Conservation (phyloP, 2,113 vertebrate genomes). For the Tautogolabrus adspersus region DNA sequence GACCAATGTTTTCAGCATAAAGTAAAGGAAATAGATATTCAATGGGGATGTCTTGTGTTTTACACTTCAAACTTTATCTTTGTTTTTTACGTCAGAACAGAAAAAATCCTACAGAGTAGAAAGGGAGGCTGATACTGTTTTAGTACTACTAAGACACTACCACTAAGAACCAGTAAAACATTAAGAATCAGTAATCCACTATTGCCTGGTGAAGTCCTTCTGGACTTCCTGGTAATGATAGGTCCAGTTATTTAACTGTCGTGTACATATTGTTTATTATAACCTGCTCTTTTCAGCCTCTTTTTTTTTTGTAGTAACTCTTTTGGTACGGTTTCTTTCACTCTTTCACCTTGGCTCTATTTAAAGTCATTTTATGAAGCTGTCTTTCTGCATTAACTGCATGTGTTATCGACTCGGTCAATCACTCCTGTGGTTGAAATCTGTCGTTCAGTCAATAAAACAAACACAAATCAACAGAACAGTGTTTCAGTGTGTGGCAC, state of each 20-base stretch:
- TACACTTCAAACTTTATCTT: no score
- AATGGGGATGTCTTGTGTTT: no score
- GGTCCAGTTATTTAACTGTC: neutral
- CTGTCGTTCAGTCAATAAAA: neutral
- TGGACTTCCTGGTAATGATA: neutral
- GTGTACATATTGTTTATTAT: neutral
- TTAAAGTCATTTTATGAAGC: neutral
- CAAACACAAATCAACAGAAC: conserved; percentile 29
- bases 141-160: no score
- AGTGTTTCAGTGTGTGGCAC: conserved; percentile 20
- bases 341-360: neutral
- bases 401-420: conserved; percentile 6
- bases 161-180: no score
- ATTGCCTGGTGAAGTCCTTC: no score
- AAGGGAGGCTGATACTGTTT: no score
- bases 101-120: no score
- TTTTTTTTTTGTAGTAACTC: no score
- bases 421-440: conserved; percentile 5
- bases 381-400: neutral
- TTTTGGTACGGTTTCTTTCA: neutral
- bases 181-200: no score
- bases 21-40: no score
- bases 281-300: neutral
- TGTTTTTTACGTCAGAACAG: no score
- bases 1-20: no score